Percentiles rank a stretch among this genome's conserved stretches.
These are phyloP conservation scores for Amblyornis subalaris DNA, from an alignment of 2,113 vertebrate genomes.

Conservation along the genomic window DNA sequence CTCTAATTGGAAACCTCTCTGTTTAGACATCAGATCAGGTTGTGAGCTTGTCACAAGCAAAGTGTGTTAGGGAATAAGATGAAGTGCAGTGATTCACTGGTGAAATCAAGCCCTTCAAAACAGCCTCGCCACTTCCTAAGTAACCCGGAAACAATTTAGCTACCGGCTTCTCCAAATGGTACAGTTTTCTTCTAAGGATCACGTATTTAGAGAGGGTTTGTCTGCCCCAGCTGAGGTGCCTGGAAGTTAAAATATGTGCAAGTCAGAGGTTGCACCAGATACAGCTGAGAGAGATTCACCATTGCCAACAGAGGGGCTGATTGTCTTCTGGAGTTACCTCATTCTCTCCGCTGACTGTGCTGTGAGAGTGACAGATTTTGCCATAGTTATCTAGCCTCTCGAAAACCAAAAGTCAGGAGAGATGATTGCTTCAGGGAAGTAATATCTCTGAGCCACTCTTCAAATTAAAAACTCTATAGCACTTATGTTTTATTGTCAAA, in stretches of 20 bases:
- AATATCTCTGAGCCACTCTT: background rate
- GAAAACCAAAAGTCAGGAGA: background rate
- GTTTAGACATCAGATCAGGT: background rate
- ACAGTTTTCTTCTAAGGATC: background rate
- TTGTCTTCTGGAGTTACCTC: background rate
- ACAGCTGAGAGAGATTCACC: background rate
- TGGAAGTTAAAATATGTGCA: background rate
- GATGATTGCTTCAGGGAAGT: background rate
- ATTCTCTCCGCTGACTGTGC: background rate
- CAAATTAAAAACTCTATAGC: background rate
- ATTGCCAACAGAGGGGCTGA: accelerated
- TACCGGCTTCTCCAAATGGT: background rate
- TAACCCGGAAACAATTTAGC: background rate
- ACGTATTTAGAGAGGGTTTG: background rate
- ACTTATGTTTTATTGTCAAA: background rate
- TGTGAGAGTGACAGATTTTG: background rate
- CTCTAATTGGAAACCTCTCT: background rate
- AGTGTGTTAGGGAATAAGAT: background rate
- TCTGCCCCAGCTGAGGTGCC: accelerated
- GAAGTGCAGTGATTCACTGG: background rate
- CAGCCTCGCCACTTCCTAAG: background rate
- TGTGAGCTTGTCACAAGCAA: background rate
- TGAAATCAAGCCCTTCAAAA: background rate
- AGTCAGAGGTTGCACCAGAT: background rate
- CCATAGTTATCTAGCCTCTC: background rate